Base-by-base conservation (phyloP, 1,140 invertebrate genomes). In the Zaprionus davidi region DNA sequence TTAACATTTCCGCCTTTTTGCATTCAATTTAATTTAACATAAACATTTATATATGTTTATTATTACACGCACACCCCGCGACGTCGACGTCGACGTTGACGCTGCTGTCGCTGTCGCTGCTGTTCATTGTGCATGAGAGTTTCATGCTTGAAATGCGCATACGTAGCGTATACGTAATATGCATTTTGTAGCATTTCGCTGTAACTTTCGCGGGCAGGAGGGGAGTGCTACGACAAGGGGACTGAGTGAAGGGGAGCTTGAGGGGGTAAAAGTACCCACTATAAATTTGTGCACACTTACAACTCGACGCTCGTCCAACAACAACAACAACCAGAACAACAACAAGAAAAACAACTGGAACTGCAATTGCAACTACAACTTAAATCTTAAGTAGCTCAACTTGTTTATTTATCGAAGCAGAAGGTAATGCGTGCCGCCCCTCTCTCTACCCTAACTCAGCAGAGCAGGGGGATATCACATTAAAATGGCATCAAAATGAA, bases 1-100 rank as follows among this genome's bases (percentile, higher is more conserved):
- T 79, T 81, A 82, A 90, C 81, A 90, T 90, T 88, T 90, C 81
- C 84, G 81, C 84, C 76, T 81, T 90, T 81, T 82, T 88, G 85
- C 81, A 79, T 88, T 90, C 85, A 90, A 88, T 90, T 88, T 85
- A 90, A 88, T 88, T 90, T 90, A 82, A 90, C 85, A 90, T 90
- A 81, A 88, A 82, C 84, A 88, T 88, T 90, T 90, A 90, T 88
- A 90, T 88, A 90, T 90, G 78, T 78, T 90, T 85, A 82, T 90
- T 87, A 90, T 90, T 84, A 71, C 67, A 73, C 79, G 68, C 82
- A 82, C 79, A 86, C 20, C 49, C 69, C 65, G 17, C 59, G 26
- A 70, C 53, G 51, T 44, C 34, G 34, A 36, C 38, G 26, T 12
- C 53, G 34, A 2, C 15, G 15, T 17, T 17, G 44, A 3, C 20